Base-by-base conservation (phyloP, 2,888 invertebrate genomes). In the Dicyrtoma fusca region DNA sequence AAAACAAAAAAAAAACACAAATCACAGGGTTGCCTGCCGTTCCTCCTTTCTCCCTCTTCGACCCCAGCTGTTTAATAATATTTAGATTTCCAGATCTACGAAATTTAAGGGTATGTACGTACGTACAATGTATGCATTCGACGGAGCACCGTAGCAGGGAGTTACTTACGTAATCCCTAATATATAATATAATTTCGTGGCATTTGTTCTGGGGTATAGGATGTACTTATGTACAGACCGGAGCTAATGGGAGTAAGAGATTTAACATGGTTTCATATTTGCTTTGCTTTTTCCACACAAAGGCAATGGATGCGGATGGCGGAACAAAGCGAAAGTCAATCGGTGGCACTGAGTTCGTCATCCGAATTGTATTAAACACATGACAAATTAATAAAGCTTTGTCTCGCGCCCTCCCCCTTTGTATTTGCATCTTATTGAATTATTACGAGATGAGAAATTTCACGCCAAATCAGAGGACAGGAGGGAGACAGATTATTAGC, bases 321-420 rank as follows among this genome's bases (percentile, higher is more conserved):
- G 19, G 53, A n/a, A 17, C 17, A 55, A 25, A 25, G 26, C 26
- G 57, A 14, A 61, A 61, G 61, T 61, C 61, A 61, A 61, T 61
- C 61, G 42, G 10, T 34, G 11, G 8, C 3, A 17, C 2, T 21
- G 53, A 53, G 53, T 21, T 10, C 17, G 53, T 21, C 19, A 17
- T 53, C 19, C 44, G 61, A 61, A 61, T 61, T 61, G 42, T 51
- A 64, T 49, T 47, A 59, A 59, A 62, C 71, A 71, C 45, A 71
- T 71, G 71, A 71, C 64, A 71, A 71, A 71, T 71, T 71, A 71
- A 71, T 71, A 71, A 71, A 71, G 44, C 55, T 69, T 63, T 42
- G 71, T 23, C 63, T 71, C 64, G 53, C 71, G 53, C 64, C 53
- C 64, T 62, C 62, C 51, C 34, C 19, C 42, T 21, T 63, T n/a